Evolutionary conservation across 2,888 invertebrate genomes (phyloP), one percentile per base, ranked within the genome.

Genomic region (Plebejus anna): DNA sequence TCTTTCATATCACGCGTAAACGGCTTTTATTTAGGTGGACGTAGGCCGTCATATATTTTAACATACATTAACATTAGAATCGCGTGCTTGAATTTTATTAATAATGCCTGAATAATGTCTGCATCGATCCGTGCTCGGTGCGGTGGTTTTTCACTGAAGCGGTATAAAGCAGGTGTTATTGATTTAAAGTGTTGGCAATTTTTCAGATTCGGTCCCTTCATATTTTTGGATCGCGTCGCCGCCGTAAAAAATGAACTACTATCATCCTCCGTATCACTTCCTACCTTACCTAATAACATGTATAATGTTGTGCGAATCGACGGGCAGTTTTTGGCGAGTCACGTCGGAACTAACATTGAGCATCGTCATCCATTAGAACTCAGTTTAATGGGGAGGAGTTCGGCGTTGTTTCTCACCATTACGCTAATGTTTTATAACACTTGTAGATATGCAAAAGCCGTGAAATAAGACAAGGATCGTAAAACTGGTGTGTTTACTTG

Each of bases 1-100:
- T 22, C 22, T 22, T 22, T 66, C 32, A 66, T 66, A 66, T 66
- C 66, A 32, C 32, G 32, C 66, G 28, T 66, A 42, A 71, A 42
- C 38, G 71, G 71, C 42, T 71, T 71, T 42, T 71, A 42, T 71
- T 71, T 71, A 22, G 71, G 71, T 71, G 2, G n/a, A 71, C 22
- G 71, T 42, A 38, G 42, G 42, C 71, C 42, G 42, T 71, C 42
- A 71, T 71, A 71, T 42, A 47, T 47, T 47, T 71, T 71, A 71
- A 71, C 71, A 71, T 71, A 71, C 71, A 71, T 71, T 71, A 22
- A 71, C 71, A 71, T 71, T 42, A 71, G 38, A 71, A 42, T 71
- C 42, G 71, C 71, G 71, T 71, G 42, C 22, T 71, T 71, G 42
- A 22, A 71, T 42, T 71, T 71, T 71, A 71, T 71, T 71, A 71